Conservation (phyloP, 2,888 invertebrate species). For the Netelia melanura region DNA sequence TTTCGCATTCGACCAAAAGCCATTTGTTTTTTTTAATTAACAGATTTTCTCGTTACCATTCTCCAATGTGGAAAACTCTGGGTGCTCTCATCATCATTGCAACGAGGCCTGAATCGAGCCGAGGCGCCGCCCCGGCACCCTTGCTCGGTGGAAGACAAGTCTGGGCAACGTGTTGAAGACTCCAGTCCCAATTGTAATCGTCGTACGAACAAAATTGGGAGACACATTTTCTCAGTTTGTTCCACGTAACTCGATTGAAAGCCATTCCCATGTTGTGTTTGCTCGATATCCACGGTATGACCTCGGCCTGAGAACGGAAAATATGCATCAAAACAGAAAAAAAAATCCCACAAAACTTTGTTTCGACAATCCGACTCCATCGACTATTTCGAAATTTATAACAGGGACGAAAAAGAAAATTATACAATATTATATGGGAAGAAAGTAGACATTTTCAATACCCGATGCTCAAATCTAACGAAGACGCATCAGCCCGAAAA, state of each 20-base stretch:
- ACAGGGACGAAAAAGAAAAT: constrained; percentile 18
- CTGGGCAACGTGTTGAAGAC: constrained; percentile 95
- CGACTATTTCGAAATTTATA: constrained; percentile 12
- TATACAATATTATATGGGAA: constrained; percentile 2
- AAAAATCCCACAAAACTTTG: neutral
- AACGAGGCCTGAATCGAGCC: constrained; percentile 87
- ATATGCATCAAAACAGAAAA: constrained; percentile 1
- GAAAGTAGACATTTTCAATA: neutral
- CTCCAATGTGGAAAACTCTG: constrained; percentile 98
- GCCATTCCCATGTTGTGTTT: constrained; percentile 99
- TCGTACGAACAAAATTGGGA: constrained; percentile 97
- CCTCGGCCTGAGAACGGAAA: constrained; percentile 90
- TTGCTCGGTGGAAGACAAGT: constrained; percentile 89
- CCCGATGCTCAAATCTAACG: neutral
- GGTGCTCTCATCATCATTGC: constrained; percentile 97
- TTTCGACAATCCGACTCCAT: neutral
- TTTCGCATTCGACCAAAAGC: neutral
- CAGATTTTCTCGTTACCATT: constrained; percentile 91
- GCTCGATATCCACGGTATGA: constrained; percentile 97
- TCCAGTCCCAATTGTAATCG: constrained; percentile 99
- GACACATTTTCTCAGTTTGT: constrained; percentile 91
- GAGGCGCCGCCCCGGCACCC: constrained; percentile 85
- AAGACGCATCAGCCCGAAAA: constrained; percentile 7
- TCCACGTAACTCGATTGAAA: constrained; percentile 95
- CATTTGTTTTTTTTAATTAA: constrained; percentile 12